A percentile compares a stretch with the other conserved stretches of the same genome.
phyloP scores from a whole-genome alignment of 92 coral and sea anemone genomes.

The Paragorgia papillata region DNA sequence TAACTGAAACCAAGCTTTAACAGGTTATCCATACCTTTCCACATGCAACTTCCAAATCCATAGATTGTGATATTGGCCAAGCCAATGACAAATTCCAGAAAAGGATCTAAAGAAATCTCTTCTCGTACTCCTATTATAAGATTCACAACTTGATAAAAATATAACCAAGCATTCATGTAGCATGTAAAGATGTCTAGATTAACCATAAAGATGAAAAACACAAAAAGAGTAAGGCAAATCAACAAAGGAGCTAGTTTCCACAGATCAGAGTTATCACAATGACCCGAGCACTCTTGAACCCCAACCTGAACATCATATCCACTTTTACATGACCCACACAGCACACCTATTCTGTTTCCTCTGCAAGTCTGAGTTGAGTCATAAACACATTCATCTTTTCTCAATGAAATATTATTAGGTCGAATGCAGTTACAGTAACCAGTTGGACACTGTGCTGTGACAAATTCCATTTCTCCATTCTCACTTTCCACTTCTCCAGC shows the following conservation, averaged over 20 bases:
- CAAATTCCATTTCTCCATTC: constrained; percentile 37
- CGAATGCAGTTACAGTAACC: constrained; percentile 62
- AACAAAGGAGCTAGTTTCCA: constrained; percentile 61
- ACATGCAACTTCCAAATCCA: constrained; percentile 71
- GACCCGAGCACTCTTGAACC: constrained; percentile 56
- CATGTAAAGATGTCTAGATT: constrained; percentile 84
- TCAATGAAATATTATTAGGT: constrained; percentile 36
- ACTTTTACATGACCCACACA: constrained; percentile 78
- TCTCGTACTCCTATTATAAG: constrained; percentile 46
- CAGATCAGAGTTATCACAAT: constrained; percentile 63
- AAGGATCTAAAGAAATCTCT: constrained; percentile 63
- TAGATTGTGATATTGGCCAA: constrained; percentile 66
- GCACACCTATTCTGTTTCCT: constrained; percentile 60
- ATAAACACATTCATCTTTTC: constrained; percentile 65
- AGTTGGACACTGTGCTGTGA: constrained; percentile 73
- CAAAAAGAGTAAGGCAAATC: constrained; percentile 54
- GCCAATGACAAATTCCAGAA: constrained; percentile 67
- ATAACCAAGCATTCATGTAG: constrained; percentile 92
- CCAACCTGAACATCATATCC: constrained; percentile 69
- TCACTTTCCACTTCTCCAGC: constrained; percentile 64
- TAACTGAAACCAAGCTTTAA: constrained; percentile 79
- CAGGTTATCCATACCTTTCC: constrained; percentile 73
- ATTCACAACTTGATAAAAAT: constrained; percentile 80
- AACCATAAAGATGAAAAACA: constrained; percentile 66
- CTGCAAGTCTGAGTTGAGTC: constrained; percentile 57